Conservation (phyloP, 2,113 vertebrate genomes). For the Eonycteris spelaea region DNA sequence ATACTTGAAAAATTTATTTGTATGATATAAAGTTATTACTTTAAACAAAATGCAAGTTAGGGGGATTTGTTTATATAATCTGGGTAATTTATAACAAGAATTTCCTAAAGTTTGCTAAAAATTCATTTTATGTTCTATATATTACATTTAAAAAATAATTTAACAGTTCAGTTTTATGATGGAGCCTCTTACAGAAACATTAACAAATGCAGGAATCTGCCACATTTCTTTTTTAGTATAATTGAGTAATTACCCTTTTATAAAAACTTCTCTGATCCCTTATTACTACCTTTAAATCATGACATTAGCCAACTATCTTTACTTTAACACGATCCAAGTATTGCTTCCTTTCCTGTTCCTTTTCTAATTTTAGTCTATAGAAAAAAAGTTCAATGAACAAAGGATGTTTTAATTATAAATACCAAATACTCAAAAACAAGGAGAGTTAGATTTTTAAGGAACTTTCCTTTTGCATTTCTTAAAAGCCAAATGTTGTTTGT, state of each 20-base stretch:
- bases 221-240: constrained; percentile 51
- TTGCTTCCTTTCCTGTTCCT: constrained; percentile 27
- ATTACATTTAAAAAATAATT: constrained; percentile 69
- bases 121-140: constrained; percentile 80
- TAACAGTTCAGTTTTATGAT: constrained; percentile 70
- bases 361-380: constrained; percentile 34
- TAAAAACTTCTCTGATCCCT: constrained; percentile 2
- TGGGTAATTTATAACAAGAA: constrained; percentile 89
- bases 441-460: constrained; percentile 30
- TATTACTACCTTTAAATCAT: constrained; percentile 65
- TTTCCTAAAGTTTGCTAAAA: constrained; percentile 87
- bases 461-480: constrained; percentile 7
- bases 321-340: constrained; percentile 56
- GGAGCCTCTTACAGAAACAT: constrained; percentile 69
- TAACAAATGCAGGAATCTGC: constrained; percentile 57
- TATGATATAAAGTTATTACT: constrained; percentile 88
- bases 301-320: constrained; percentile 37
- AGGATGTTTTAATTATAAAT: constrained; percentile 17
- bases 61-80: constrained; percentile 84
- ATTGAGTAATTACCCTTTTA: constrained; percentile 23
- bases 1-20: constrained; percentile 97
- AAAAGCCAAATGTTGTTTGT: constrained; percentile 42
- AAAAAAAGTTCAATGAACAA: constrained; percentile 44
- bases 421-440: constrained; percentile 26
- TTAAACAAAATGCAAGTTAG: constrained; percentile 84